Evolutionary conservation across 2,797 vertebrate genomes (phyloP), one percentile per base, ranked within the genome.

Genomic region (Malurus splendens): DNA sequence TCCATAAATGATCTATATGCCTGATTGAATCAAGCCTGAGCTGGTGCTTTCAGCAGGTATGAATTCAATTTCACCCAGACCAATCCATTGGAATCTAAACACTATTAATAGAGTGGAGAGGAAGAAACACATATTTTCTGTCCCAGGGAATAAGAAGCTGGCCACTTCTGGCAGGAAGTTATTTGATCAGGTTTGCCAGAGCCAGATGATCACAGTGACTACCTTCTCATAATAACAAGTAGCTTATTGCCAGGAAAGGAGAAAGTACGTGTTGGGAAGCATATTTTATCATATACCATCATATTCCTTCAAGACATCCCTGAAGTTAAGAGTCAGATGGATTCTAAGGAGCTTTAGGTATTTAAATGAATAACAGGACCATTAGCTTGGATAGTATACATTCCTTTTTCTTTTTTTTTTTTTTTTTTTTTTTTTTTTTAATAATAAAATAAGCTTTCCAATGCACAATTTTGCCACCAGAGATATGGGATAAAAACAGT

Each of bases 71-170:
- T 94, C 22, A 6, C 45, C 90, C 90, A 81, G 66, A 93, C 18
- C 38, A 87, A 78, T 82, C 52, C 78, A 94, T 92, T 95, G 87
- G 44, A 86, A 79, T 39, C 64, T 94, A 93, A 95, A 94, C 75
- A 81, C 36, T 93, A 89, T 90, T 92, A 93, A 89, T 24, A 88
- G 33, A 88, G 51, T 62, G 48, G 30, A 90, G 41, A 41, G 48
- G 22, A 67, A 78, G 38, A 91, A 72, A 51, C 32, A 76, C 24
- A 75, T 87, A 76, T 92, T 94, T 82, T 81, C 50, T 61, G 20
- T 70, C 61, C 20, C 41, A 82, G 52, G n/a, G n/a, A 84, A 73
- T 44, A 89, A 85, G 38, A 67, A 22, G 14, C 42, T 75, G 55
- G 38, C 7, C 10, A 66, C 22, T 70, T 66, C 33, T 79, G 51